Percentiles rank a stretch among this genome's conserved stretches.
phyloP scores from a whole-genome alignment of 2,113 vertebrate species.

The Dinomys branickii region DNA sequence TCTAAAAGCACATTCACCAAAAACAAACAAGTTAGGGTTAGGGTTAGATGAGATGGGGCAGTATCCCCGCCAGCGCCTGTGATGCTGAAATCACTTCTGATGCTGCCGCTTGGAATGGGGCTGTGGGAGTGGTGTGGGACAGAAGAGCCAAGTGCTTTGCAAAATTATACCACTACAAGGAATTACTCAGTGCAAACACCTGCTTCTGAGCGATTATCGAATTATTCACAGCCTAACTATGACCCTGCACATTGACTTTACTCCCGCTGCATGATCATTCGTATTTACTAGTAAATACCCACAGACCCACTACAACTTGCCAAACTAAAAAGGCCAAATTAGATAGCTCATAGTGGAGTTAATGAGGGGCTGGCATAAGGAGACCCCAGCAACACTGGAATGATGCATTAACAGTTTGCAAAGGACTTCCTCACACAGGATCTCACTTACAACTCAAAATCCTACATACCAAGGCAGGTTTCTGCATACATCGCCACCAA shows the following conservation, averaged over 20 bases:
- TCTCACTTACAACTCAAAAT: neutral
- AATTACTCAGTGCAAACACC: slow-evolving; percentile 73
- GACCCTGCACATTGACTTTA: slow-evolving; percentile 44
- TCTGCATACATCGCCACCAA: slow-evolving; percentile 7
- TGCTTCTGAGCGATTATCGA: slow-evolving; percentile 64
- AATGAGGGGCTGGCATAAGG: neutral
- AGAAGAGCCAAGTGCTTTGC: slow-evolving; percentile 51
- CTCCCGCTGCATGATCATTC: neutral
- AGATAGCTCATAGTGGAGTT: neutral
- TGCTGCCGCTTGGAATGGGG: neutral
- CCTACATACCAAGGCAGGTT: neutral
- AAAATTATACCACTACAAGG: slow-evolving; percentile 44
- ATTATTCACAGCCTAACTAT: slow-evolving; percentile 68
- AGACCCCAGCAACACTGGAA: neutral
- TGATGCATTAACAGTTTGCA: neutral
- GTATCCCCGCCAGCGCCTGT: neutral
- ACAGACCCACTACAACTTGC: neutral
- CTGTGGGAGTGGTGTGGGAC: neutral
- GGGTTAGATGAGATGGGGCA: neutral
- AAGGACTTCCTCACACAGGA: neutral
- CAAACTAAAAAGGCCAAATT: slow-evolving; percentile 28
- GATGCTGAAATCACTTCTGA: slow-evolving; percentile 28
- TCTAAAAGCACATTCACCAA: neutral
- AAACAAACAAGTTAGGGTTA: neutral
- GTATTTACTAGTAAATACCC: slow-evolving; percentile 54